A percentile compares a stretch with the other conserved stretches of the same genome.
phyloP scores from a whole-genome alignment of 2,888 invertebrate genomes.

The Noctua comes region DNA sequence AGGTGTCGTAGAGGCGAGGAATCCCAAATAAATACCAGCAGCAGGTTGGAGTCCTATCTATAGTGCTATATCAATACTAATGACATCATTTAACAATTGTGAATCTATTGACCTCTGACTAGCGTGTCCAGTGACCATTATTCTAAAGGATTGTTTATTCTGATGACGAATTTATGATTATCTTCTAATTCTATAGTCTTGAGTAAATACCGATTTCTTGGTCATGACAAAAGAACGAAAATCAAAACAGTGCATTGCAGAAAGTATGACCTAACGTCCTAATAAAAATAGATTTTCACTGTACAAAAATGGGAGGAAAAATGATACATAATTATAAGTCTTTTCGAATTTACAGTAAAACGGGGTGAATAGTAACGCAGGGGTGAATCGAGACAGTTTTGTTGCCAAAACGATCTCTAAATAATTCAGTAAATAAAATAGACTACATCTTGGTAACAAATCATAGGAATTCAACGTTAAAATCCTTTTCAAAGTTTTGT shows the following conservation, averaged over 20 bases:
- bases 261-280: neutral
- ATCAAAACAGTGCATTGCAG: slow-evolving; percentile 1
- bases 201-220: neutral
- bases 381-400: too few species aligned
- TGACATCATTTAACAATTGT: slow-evolving; percentile 36
- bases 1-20: neutral
- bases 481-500: too few species aligned
- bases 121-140: slow-evolving; percentile 13
- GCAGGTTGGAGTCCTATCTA: neutral
- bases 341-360: neutral
- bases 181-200: slow-evolving; percentile 2
- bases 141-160: slow-evolving; percentile 28
- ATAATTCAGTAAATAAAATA: too few species aligned
- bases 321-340: neutral
- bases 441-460: too few species aligned
- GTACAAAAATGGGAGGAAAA: neutral
- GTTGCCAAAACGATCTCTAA: too few species aligned
- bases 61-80: neutral
- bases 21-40: neutral
- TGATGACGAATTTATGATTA: neutral
- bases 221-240: neutral
- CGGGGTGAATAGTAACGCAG: too few species aligned
- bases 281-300: neutral
- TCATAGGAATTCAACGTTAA: too few species aligned
- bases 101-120: slow-evolving; percentile 3